Conservation (phyloP, 1,140 invertebrate genomes). For the Aleiodes sp. region DNA sequence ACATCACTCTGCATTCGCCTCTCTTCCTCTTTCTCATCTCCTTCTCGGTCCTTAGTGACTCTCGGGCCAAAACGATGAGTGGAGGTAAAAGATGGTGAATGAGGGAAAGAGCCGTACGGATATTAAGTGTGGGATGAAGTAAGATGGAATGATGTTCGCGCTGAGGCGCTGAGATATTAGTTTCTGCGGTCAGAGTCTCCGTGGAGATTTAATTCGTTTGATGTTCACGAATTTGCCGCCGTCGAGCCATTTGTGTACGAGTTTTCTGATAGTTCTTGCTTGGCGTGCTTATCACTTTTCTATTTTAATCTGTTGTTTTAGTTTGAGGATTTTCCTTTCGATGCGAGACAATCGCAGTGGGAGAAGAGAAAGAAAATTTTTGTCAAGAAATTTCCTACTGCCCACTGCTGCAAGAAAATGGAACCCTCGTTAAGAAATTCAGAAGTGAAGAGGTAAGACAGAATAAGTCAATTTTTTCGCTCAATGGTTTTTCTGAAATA, state of each 20-base stretch:
- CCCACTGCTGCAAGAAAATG: no score
- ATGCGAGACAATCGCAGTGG: no score
- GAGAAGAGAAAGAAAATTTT: background rate
- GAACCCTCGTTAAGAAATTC: no score
- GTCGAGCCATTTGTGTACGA: constrained; percentile 36
- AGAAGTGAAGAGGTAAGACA: no score
- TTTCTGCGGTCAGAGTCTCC: constrained; percentile 66
- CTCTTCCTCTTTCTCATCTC: background rate
- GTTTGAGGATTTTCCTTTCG: background rate
- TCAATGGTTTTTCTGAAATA: no score
- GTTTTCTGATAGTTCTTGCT: constrained; percentile 38
- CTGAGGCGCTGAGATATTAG: constrained; percentile 65
- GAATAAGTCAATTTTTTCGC: no score
- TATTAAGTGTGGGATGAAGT: constrained; percentile 11
- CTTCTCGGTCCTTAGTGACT: background rate
- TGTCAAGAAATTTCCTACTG: no score
- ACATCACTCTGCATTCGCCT: background rate
- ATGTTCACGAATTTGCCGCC: constrained; percentile 66
- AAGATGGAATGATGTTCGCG: constrained; percentile 29
- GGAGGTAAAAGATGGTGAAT: background rate
- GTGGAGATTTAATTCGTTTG: constrained; percentile 68
- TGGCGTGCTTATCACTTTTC: constrained; percentile 16
- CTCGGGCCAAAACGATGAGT: background rate
- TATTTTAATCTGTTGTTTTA: constrained; percentile 35
- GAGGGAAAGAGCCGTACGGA: background rate